Conservation (phyloP, 2,113 vertebrate species). For the Cercocebus atys region DNA sequence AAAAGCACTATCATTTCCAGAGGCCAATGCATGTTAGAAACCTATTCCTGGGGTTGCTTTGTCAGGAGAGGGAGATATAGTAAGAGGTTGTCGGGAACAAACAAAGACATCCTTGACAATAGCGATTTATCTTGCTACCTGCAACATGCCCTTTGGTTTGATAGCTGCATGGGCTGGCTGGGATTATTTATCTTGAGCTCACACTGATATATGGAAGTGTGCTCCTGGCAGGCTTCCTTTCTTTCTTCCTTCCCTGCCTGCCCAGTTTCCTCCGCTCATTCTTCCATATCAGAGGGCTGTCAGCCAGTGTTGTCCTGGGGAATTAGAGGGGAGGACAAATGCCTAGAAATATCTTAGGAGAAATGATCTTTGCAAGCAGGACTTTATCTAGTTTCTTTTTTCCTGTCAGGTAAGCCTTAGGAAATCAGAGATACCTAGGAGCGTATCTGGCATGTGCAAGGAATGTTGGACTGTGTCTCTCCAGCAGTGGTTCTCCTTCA, state of each 20-base stretch:
- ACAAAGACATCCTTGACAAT: conserved; percentile 74
- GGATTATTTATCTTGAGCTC: conserved; percentile 70
- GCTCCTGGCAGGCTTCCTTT: conserved; percentile 59
- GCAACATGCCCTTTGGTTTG: conserved; percentile 72
- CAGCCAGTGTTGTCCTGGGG: conserved; percentile 60
- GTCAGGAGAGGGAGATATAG: conserved; percentile 65
- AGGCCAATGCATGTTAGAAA: conserved; percentile 16
- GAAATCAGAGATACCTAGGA: conserved; percentile 27
- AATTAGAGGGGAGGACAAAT: conserved; percentile 53
- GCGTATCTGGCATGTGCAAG: background rate
- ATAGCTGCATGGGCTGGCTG: conserved; percentile 59
- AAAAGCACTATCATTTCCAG: conserved; percentile 43
- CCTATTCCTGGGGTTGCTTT: conserved; percentile 55
- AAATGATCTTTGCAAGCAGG: conserved; percentile 64
- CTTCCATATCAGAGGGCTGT: conserved; percentile 61
- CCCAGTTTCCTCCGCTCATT: background rate
- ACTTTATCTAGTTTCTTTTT: conserved; percentile 55
- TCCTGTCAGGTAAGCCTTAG: conserved; percentile 22
- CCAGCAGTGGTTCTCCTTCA: background rate
- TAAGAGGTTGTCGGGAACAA: conserved; percentile 62
- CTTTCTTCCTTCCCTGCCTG: conserved; percentile 36
- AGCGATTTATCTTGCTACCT: conserved; percentile 76
- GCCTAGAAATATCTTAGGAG: conserved; percentile 45
- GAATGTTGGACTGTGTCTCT: background rate
- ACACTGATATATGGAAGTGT: conserved; percentile 50